These are phyloP conservation scores for Litocranius walleri DNA, from an alignment of 2,113 vertebrate genomes.

Conservation along the genomic window DNA sequence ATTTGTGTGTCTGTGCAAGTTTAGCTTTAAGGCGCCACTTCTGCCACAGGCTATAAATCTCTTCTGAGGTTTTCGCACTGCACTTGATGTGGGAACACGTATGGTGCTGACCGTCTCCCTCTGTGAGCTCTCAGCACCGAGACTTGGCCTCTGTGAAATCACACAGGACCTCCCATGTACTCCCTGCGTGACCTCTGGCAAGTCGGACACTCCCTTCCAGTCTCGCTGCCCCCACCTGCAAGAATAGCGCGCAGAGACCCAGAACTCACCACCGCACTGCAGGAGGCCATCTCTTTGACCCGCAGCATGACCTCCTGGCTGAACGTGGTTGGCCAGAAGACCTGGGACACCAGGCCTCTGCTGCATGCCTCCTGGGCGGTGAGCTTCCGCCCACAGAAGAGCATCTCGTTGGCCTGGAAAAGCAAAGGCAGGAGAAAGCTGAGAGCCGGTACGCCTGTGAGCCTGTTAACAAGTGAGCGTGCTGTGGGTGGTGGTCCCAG, in stretches of 20 bases:
- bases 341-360: slow-evolving; percentile 95
- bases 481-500: not conserved
- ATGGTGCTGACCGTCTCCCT: rapidly evolving
- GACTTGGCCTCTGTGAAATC: rapidly evolving
- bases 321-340: slow-evolving; percentile 99
- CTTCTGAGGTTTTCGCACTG: not conserved
- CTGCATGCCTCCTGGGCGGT: slow-evolving; percentile 97
- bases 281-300: slow-evolving; percentile 98
- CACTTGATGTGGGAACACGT: rapidly evolving
- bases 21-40: not conserved
- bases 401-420: slow-evolving; percentile 96
- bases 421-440: slow-evolving; percentile 43
- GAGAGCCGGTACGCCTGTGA: rapidly evolving
- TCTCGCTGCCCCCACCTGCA: not conserved
- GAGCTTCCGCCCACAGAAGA: slow-evolving; percentile 97
- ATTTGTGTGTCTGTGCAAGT: not conserved
- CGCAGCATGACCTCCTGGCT: slow-evolving; percentile 98
- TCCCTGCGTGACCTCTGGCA: not conserved
- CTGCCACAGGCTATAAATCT: not conserved
- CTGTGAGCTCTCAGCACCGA: not conserved
- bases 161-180: not conserved
- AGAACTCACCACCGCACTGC: slow-evolving; percentile 92
- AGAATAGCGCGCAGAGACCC: rapidly evolving
- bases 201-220: rapidly evolving
- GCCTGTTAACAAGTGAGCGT: rapidly evolving